Evolutionary conservation across 1,140 invertebrate genomes (phyloP).

Genomic region (Drosophila triauraria): DNA sequence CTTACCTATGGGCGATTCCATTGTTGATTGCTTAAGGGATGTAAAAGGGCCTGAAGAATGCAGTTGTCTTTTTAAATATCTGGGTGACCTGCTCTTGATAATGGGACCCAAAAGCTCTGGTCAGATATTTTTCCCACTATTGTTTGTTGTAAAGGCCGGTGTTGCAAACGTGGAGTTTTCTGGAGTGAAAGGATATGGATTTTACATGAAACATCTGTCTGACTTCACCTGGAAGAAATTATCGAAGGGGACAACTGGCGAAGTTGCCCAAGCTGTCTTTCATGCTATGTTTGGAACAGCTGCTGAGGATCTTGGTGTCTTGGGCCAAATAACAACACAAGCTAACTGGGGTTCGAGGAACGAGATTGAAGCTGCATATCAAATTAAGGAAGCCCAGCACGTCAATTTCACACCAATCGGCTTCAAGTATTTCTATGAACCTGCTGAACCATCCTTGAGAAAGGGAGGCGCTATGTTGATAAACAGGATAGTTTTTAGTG

Average conservation of each 20-base stretch:
- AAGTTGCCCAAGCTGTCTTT: neutral
- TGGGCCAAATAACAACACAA: neutral
- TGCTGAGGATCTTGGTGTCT: neutral
- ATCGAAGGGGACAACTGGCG: neutral
- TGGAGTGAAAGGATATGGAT: neutral
- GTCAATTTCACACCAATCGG: neutral
- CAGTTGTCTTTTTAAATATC: neutral
- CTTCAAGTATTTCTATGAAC: neutral
- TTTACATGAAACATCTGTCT: neutral
- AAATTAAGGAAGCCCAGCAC: neutral
- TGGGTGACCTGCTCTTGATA: neutral
- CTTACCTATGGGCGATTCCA: neutral
- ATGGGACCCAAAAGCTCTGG: neutral
- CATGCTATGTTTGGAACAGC: neutral
- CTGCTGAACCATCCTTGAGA: neutral
- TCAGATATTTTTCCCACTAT: neutral
- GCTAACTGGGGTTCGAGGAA: neutral
- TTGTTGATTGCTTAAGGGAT: neutral
- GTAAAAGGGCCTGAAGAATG: neutral
- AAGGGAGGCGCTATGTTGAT: too few relatives aligned
- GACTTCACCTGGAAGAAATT: neutral
- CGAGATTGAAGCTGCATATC: neutral
- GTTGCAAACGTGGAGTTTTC: neutral
- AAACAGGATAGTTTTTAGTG: too few relatives aligned
- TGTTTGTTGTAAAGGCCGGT: neutral